phyloP scores from a whole-genome alignment of 30 jellyfish, hydroid and myxozoan species.

The Hydractinia echinata region DNA sequence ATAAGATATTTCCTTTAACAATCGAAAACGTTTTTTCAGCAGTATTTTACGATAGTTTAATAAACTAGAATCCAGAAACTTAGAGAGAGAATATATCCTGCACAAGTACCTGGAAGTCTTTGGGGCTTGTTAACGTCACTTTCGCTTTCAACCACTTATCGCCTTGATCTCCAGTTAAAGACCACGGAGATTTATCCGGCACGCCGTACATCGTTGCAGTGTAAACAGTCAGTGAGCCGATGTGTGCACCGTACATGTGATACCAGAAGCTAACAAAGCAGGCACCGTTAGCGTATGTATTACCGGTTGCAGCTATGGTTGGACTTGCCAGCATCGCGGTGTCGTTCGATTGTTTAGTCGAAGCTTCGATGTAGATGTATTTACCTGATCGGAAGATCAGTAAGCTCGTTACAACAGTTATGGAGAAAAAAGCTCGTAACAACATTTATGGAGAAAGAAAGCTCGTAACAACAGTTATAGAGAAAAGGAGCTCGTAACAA shows the following conservation, averaged over 20 bases:
- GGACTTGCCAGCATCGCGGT: slow-evolving; percentile 84
- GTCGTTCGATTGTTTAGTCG: slow-evolving; percentile 81
- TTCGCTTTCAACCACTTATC: slow-evolving; percentile 72
- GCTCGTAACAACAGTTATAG: no score
- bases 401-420: neutral
- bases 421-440: no score
- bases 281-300: slow-evolving; percentile 56
- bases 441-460: no score
- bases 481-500: no score
- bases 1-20: no score
- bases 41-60: no score
- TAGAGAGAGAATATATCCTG: neutral
- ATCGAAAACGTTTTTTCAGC: no score
- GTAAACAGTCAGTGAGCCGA: slow-evolving; percentile 73
- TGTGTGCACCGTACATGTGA: slow-evolving; percentile 85
- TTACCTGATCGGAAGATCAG: slow-evolving; percentile 46
- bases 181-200: slow-evolving; percentile 59
- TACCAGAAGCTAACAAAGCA: slow-evolving; percentile 85
- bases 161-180: slow-evolving; percentile 69
- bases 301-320: slow-evolving; percentile 71
- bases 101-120: slow-evolving; percentile 77
- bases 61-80: no score
- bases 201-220: slow-evolving; percentile 91
- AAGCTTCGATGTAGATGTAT: slow-evolving; percentile 83
- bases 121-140: slow-evolving; percentile 44